These are phyloP conservation scores for Acanthosepion esculentum DNA, from an alignment of 2,888 invertebrate species.

Conservation along the genomic window DNA sequence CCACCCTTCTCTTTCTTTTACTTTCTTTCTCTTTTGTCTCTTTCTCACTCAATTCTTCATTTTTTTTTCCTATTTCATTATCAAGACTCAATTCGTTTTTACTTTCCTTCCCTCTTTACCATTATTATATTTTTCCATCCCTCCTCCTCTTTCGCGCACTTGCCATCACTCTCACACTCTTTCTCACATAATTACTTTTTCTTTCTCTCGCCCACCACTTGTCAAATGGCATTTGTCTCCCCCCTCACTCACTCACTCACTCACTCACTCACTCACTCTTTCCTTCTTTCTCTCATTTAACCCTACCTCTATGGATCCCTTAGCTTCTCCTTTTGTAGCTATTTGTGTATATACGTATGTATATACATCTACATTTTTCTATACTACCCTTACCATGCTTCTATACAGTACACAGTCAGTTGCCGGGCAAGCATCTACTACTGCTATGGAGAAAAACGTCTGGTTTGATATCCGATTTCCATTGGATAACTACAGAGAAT, in stretches of 20 bases:
- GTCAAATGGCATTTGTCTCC: background rate
- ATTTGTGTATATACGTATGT: background rate
- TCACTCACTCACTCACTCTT: too few species aligned
- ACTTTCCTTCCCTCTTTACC: background rate
- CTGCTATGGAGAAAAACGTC: slow-evolving; percentile 33
- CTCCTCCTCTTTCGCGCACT: background rate
- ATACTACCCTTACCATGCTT: background rate
- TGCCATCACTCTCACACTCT: background rate
- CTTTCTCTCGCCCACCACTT: background rate
- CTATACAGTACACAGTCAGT: background rate
- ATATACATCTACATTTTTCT: background rate
- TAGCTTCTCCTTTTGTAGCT: background rate
- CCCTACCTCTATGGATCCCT: background rate
- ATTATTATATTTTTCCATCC: background rate
- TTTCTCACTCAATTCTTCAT: background rate
- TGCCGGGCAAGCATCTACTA: slow-evolving; percentile 2
- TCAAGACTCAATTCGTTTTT: background rate
- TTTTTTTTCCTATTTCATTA: background rate
- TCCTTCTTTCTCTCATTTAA: background rate
- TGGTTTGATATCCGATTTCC: background rate
- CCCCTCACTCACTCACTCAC: too few species aligned
- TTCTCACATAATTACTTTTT: background rate
- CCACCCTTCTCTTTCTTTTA: background rate
- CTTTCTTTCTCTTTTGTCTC: background rate
- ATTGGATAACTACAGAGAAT: slow-evolving; percentile 16